Base-by-base conservation (phyloP, 2,888 invertebrate genomes). In the Drosophila mulleri region DNA sequence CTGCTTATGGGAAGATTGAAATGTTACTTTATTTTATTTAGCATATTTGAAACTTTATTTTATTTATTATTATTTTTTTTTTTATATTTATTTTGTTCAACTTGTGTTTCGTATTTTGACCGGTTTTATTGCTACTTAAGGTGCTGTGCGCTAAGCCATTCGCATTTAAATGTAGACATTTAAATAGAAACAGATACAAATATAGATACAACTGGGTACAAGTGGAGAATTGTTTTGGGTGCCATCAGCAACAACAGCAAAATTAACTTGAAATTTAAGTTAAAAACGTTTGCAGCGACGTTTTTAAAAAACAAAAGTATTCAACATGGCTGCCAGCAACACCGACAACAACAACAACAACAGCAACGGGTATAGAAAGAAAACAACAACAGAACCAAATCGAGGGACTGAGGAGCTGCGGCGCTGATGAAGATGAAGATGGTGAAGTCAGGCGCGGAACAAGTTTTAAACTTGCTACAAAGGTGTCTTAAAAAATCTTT, bases 401-500 rank as follows among this genome's bases (percentile, higher is more conserved):
- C 26, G 20, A 37, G 50, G 53, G 62, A 52, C 47, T 47, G 54
- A 61, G 67, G 61, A 70, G 70, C 72, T 42, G 42, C 53, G 71
- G 45, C 59, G 75, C 61, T 71, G 73, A 64, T 68, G 78, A 61
- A 64, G 84, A 71, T 72, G 82, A 60, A 69, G 87, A 72, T 72
- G 86, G 83, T 78, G 78, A 81, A 83, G 75, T 77, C 68, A 75
- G 66, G 75, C 73, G 70, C 72, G 78, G 86, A 90, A 91, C 90
- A 88, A 83, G 90, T 90, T 90, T 90, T 75, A 78, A 81, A 91
- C 90, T 88, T 82, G 91, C 82, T 90, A 78, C 82, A 83, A 91
- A 89, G 89, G 88, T 90, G 82, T 88, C 83, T 89, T 88, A 73
- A 90, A 78, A 83, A 88, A 89, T 91, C 88, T 91, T 90, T 91